These are phyloP conservation scores for fruit fly (Drosophila melanogaster) DNA, from an alignment of 1,140 invertebrate genomes.

Conservation along the genomic window DNA sequence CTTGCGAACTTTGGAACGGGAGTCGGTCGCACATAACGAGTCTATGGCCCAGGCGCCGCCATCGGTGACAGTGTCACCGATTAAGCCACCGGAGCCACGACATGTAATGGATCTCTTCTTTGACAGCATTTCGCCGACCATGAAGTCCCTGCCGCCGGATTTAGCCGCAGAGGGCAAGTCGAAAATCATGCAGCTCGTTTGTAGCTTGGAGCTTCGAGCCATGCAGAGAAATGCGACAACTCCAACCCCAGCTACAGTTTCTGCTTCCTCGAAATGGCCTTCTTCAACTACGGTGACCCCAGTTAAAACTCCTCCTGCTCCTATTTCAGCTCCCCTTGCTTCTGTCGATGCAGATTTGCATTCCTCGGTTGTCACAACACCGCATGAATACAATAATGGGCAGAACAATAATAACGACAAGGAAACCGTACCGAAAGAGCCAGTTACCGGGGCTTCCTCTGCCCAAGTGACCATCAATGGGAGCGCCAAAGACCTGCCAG, in stretches of 20 bases:
- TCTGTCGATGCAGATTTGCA: not conserved
- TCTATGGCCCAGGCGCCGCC: not conserved
- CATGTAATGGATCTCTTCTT: constrained; percentile 73
- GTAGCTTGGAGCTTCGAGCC: constrained; percentile 63
- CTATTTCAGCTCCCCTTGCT: not conserved
- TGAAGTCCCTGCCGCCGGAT: constrained; percentile 68
- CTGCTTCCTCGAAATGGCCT: not conserved
- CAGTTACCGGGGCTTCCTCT: not conserved
- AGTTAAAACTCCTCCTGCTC: not conserved
- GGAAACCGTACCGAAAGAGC: not conserved
- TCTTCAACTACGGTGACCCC: not conserved
- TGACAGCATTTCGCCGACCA: constrained; percentile 71
- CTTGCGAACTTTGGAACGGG: constrained; percentile 53
- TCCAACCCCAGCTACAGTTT: not conserved
- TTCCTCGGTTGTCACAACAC: constrained; percentile 28
- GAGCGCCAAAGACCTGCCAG: constrained; percentile 11
- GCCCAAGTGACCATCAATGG: constrained; percentile 5
- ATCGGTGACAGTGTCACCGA: not conserved
- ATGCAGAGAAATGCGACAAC: constrained; percentile 35
- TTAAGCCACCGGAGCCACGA: constrained; percentile 7
- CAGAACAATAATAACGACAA: constrained; percentile 2
- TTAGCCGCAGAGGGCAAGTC: constrained; percentile 73
- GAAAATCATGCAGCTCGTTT: constrained; percentile 76
- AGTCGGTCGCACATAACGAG: not conserved
- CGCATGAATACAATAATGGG: constrained; percentile 1